Evolutionary conservation across 2,888 invertebrate species (phyloP).

Genomic region (Hololepta plana): DNA sequence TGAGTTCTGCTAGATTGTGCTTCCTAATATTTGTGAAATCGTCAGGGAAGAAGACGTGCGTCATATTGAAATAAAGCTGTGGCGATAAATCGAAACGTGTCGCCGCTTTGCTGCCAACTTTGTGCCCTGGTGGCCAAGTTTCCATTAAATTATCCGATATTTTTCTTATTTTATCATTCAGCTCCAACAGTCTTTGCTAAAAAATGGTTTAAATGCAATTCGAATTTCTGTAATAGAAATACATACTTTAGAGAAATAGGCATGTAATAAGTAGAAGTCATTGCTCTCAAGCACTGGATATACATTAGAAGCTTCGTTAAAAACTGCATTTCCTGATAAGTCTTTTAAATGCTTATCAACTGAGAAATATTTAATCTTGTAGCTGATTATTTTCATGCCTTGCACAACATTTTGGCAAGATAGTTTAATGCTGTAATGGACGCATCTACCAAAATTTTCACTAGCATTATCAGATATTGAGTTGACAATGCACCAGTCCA

Average conservation of each 20-base stretch:
- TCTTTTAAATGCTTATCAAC: conserved; percentile 25
- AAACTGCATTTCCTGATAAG: conserved; percentile 25
- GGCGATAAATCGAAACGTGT: conserved; percentile 68
- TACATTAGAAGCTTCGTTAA: conserved; percentile 41
- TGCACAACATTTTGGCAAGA: conserved; percentile 40
- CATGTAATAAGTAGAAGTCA: conserved; percentile 51
- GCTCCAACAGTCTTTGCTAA: conserved; percentile 16
- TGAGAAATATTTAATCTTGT: conserved; percentile 28
- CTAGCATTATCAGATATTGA: conserved; percentile 67
- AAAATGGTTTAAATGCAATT: conserved; percentile 9
- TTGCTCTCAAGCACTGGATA: conserved; percentile 43
- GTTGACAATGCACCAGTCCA: conserved; percentile 83
- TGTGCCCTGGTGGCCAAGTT: conserved; percentile 60
- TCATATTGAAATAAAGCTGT: conserved; percentile 75
- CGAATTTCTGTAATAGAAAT: background rate
- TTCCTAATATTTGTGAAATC: conserved; percentile 53
- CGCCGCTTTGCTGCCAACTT: conserved; percentile 43
- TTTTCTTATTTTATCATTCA: conserved; percentile 16
- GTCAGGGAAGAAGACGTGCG: conserved; percentile 65
- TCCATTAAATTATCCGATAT: conserved; percentile 18
- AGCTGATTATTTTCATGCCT: conserved; percentile 24
- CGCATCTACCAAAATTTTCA: conserved; percentile 77
- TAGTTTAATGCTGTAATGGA: conserved; percentile 48
- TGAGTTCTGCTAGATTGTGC: conserved; percentile 43
- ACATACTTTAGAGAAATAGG: conserved; percentile 46